Percentiles rank a stretch among this genome's conserved stretches.
Evolutionary conservation across 2,113 vertebrate species (phyloP).

Genomic region (Cnemophilus loriae): DNA sequence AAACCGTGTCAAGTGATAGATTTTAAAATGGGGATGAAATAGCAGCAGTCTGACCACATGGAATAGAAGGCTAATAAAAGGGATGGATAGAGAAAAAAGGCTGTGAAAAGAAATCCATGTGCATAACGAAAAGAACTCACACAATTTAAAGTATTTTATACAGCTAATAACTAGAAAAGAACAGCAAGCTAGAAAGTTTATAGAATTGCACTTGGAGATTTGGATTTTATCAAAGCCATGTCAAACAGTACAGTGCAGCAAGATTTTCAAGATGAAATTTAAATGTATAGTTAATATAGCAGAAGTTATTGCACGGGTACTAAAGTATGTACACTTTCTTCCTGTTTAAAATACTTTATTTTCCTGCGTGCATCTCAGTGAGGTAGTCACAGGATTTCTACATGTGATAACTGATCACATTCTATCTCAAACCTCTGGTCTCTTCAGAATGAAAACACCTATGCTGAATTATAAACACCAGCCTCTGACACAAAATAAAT

Average conservation of each 20-base stretch:
- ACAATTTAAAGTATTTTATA: constrained; percentile 9
- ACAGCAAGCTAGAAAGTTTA: not conserved
- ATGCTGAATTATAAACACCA: not conserved
- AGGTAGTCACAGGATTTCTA: not conserved
- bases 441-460: not conserved
- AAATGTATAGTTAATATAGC: not conserved
- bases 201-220: not conserved
- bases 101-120: not conserved
- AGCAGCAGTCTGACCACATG: not conserved
- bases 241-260: not conserved
- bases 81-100: not conserved
- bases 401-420: not conserved
- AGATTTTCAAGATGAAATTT: not conserved
- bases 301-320: not conserved
- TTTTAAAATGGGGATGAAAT: not conserved
- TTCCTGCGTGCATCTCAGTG: not conserved
- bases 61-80: not conserved
- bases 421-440: not conserved
- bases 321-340: not conserved
- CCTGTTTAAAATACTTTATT: not conserved
- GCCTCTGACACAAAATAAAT: not conserved
- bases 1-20: not conserved
- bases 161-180: not conserved
- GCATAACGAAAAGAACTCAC: not conserved
- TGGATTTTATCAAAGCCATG: not conserved